Evolutionary conservation across 2,797 vertebrate species (phyloP).

Genomic region (Artibeus jamaicensis): DNA sequence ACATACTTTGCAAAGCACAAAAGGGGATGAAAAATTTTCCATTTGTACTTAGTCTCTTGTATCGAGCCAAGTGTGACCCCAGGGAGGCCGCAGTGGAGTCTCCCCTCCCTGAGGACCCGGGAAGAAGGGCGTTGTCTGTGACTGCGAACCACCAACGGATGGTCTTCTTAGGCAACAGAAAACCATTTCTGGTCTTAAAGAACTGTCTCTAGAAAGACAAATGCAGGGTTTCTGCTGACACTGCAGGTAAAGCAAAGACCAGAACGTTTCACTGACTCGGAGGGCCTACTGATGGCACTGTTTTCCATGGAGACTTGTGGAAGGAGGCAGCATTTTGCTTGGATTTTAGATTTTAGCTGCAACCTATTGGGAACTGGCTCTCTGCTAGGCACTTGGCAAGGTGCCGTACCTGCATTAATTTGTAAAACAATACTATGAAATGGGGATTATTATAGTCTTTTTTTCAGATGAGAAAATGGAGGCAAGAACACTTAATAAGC

Average conservation of each 20-base stretch:
- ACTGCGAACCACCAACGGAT: not conserved
- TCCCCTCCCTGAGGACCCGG: not conserved
- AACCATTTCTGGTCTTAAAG: not conserved
- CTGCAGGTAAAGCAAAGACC: not conserved
- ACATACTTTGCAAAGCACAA: slow-evolving; percentile 56
- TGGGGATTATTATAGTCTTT: not conserved
- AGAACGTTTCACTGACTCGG: not conserved
- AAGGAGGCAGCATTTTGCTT: not conserved
- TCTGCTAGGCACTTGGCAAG: not conserved
- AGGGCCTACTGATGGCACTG: not conserved
- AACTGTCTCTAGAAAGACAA: not conserved
- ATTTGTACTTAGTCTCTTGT: slow-evolving; percentile 17
- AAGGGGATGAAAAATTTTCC: slow-evolving; percentile 55
- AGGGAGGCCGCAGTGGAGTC: not conserved
- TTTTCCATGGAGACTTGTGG: not conserved
- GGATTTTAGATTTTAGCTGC: not conserved
- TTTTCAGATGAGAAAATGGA: not conserved
- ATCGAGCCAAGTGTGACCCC: slow-evolving; percentile 33
- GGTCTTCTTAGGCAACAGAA: not conserved
- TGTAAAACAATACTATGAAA: not conserved
- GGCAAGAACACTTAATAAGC: not conserved
- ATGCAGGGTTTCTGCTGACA: not conserved
- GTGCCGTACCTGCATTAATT: not conserved
- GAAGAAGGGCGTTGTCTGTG: not conserved
- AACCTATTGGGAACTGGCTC: not conserved